These are phyloP conservation scores for Ageneiosus marmoratus DNA, from an alignment of 2,113 vertebrate genomes.

Conservation along the genomic window DNA sequence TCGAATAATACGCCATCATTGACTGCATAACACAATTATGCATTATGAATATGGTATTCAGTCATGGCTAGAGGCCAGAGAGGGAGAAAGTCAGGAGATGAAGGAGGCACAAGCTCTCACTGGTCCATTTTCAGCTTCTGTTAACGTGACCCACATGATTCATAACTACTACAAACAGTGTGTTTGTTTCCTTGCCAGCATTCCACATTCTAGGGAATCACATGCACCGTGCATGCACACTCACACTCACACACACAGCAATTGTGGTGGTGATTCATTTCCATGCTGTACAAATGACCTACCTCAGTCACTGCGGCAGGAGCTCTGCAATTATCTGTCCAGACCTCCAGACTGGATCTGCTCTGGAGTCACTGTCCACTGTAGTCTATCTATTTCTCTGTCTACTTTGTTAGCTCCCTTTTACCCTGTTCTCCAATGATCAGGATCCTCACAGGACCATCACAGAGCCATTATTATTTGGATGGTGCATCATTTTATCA, in stretches of 20 bases:
- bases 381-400: too few relatives aligned
- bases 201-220: conserved; percentile 56
- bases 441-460: too few relatives aligned
- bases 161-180: conserved; percentile 60
- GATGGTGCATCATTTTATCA: too few relatives aligned
- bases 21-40: not conserved
- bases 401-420: too few relatives aligned
- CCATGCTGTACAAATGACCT: conserved; percentile 69
- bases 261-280: conserved; percentile 48
- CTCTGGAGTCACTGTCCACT: not conserved
- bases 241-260: conserved; percentile 2
- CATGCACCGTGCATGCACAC: conserved; percentile 54
- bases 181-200: conserved; percentile 64
- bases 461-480: too few relatives aligned
- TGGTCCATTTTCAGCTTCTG: conserved; percentile 57
- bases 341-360: conserved; percentile 26
- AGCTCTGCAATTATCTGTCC: conserved; percentile 32
- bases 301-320: conserved; percentile 59
- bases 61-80: conserved; percentile 13
- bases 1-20: too few relatives aligned
- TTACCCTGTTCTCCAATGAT: too few relatives aligned
- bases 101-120: conserved; percentile 19
- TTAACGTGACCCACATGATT: conserved; percentile 60
- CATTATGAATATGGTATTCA: not conserved
- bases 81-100: conserved; percentile 30